Conservation (phyloP, 2,113 vertebrate genomes). For the Stercorarius parasiticus region DNA sequence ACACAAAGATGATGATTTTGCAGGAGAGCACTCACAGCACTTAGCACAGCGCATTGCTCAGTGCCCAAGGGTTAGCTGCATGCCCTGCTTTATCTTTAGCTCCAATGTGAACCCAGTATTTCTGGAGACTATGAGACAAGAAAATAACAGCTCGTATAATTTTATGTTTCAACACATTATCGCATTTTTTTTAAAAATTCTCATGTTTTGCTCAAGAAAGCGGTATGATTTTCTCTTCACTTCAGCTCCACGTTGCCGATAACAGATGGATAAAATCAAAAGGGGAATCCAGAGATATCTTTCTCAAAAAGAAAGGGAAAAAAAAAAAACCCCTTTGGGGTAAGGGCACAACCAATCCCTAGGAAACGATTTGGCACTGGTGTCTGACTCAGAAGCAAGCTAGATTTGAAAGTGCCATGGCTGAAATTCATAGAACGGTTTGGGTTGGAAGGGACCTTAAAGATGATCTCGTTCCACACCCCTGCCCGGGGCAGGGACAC, state of each 20-base stretch:
- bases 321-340: not conserved
- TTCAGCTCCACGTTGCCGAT: not conserved
- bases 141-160: not conserved
- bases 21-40: not conserved
- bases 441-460: not conserved
- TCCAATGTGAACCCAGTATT: not conserved
- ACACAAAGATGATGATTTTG: not conserved
- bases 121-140: not conserved
- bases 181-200: not conserved
- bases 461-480: not conserved
- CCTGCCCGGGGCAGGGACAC: not conserved
- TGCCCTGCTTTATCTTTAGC: not conserved
- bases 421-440: not conserved
- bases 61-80: conserved; percentile 6
- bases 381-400: not conserved
- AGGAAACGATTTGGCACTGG: not conserved
- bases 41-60: not conserved
- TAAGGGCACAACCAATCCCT: not conserved
- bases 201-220: not conserved
- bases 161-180: not conserved
- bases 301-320: not conserved
- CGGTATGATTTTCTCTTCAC: not conserved
- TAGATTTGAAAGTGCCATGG: not conserved
- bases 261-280: conserved; percentile 50
- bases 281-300: conserved; percentile 4